Base-by-base conservation (phyloP, 2,888 invertebrate species). In the Xiphydria camelus region DNA sequence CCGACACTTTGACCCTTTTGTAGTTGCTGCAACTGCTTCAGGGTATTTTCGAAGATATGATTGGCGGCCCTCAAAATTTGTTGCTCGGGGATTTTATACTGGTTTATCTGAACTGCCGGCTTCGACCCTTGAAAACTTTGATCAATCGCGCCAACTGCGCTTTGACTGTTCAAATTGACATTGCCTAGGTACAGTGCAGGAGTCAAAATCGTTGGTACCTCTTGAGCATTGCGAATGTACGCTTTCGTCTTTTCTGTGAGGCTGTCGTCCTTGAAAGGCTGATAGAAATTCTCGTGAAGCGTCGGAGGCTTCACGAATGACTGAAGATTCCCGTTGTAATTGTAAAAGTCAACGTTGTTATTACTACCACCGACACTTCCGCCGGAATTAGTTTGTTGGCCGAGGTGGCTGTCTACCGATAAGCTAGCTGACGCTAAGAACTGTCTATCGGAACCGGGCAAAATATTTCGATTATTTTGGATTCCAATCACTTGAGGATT, bases 341-440 rank as follows among this genome's bases (percentile, higher is more conserved):
- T n/a, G 29, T 59, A 59, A 21, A 53, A 32, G 14, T 55, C 54
- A 15, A 47, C 34, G 5, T 53, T 53, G 33, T 44, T 49, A 2
- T 20, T 21, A 23, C 41, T 18, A 12, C 15, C 9, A n/a, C n/a
- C n/a, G n/a, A n/a, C n/a, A n/a, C n/a, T n/a, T n/a, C n/a, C n/a
- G n/a, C n/a, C n/a, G n/a, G n/a, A n/a, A 20, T 26, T 53, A 38
- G 17, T 6, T 7, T 33, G 6, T 12, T 49, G 53, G 4, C 36
- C 49, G 23, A 49, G 53, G n/a, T 67, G 61, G 1, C 54, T 29
- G 6, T 6, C 62, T 2, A 72, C 70, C 0, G 66, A 47, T 9
- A 66, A 47, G 39, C 61, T 70, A 0, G 70, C 69, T 4, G 66
- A 57, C 2, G 70, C 64, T 20, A 71, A 36, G 38, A 59, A 66